Conservation (phyloP, 30 jellyfish, hydroid and myxozoan species). For the Mastigias papua region DNA sequence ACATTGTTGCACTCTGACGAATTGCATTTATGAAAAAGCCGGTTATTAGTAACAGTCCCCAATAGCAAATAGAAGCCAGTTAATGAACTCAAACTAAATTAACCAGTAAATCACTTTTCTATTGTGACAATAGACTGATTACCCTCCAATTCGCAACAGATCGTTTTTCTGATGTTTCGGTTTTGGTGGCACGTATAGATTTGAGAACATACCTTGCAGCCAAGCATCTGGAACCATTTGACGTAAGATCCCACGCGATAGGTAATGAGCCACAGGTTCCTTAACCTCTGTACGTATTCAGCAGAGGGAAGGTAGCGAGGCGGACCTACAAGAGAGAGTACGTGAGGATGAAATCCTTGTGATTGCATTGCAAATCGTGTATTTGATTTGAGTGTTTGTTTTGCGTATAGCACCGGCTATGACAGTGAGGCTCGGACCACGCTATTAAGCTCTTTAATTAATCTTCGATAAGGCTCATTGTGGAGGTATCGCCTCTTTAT, state of each 20-base stretch:
- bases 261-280: background rate
- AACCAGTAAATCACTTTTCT: background rate
- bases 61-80: background rate
- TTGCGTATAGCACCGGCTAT: constrained; percentile 33
- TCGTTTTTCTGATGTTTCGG: background rate
- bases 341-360: constrained; percentile 12
- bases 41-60: background rate
- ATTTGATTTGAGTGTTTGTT: constrained; percentile 40
- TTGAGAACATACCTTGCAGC: background rate
- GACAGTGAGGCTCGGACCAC: constrained; percentile 22
- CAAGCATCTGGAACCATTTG: background rate
- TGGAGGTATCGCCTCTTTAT: constrained; percentile 33
- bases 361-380: constrained; percentile 24
- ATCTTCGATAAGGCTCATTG: constrained; percentile 68
- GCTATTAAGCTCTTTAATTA: constrained; percentile 45
- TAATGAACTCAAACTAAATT: background rate
- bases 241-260: background rate
- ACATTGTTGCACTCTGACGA: too few relatives aligned
- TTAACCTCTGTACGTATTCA: background rate
- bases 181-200: background rate
- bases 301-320: background rate
- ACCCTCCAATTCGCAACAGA: background rate
- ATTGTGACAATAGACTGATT: background rate
- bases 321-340: background rate
- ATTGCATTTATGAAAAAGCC: background rate